Base-by-base conservation (phyloP, 1,140 invertebrate species). In the Potamilus streckersoni region DNA sequence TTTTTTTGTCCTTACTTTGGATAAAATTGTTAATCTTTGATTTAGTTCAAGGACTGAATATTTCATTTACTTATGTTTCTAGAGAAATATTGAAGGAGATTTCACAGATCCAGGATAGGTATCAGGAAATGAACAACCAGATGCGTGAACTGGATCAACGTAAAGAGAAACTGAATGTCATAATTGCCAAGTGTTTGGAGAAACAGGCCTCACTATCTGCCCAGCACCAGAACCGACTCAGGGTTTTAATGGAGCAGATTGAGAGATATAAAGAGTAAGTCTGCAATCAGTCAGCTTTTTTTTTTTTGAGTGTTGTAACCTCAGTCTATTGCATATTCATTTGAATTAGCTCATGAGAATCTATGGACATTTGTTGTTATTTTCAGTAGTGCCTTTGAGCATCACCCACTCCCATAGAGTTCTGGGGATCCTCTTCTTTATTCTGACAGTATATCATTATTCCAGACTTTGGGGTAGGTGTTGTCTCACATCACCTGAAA, bases 191-290 rank as follows among this genome's bases (percentile, higher is more conserved):
- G 17, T 63, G 73, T 17, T 74, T 81, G 27, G 83, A 84, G 49
- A 82, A 82, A 71, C 60, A 74, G n/a, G 73, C 80, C 27, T 81
- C 81, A 69, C 64, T 80, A 20, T 69, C 76, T 49, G 19, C 81
- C 17, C 81, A 84, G 71, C 81, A 84, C 68, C 79, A 80, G 55
- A 79, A 69, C 60, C 76, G 73, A 65, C 71, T 80, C 71, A 67
- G 69, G 55, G 69, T 70, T n/a, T 56, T 79, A n/a, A 71, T 79
- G 27, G 71, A 80, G 56, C 76, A 77, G 59, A 59, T 69, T 59
- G 64, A 75, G 49, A 55, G 70, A 31, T 38, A 79, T 27, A 71
- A 67, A 23, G 59, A 76, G 81, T 79, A 67, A 68, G 69, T 79
- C 3, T 23, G 63, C 20, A 19, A 49, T 49, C 11, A 49, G 6